A percentile compares a stretch with the other conserved stretches of the same genome.
These are phyloP conservation scores for Centropristis striata DNA, from an alignment of 2,113 vertebrate species.

Conservation along the genomic window DNA sequence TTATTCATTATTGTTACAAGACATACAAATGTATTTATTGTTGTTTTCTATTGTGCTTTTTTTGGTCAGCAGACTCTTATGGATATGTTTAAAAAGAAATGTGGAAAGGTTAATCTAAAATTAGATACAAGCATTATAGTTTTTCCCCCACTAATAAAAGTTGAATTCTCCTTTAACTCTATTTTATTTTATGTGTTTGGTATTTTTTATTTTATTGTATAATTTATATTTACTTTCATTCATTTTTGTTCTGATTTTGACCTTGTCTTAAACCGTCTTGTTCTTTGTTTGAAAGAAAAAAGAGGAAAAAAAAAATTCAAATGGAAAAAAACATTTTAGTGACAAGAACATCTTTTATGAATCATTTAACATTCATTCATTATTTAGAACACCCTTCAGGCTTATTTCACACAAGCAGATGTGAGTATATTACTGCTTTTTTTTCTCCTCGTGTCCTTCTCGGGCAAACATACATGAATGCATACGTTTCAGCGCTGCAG, in stretches of 20 bases:
- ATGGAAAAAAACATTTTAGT: not conserved
- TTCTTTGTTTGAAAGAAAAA: not conserved
- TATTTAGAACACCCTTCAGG: slow-evolving; percentile 1
- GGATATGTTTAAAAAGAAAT: no score
- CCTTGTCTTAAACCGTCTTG: not conserved
- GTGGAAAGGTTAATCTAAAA: not conserved
- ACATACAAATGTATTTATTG: no score
- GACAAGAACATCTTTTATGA: not conserved
- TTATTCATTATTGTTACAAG: no score
- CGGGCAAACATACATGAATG: not conserved
- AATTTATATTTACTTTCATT: not conserved
- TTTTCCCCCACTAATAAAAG: no score
- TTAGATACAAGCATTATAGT: not conserved
- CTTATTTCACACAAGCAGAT: not conserved
- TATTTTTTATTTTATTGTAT: not conserved
- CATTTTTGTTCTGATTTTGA: not conserved
- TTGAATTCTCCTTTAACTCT: not conserved
- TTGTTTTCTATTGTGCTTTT: no score
- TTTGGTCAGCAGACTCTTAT: no score
- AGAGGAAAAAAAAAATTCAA: not conserved
- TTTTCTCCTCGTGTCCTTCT: not conserved
- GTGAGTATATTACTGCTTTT: not conserved
- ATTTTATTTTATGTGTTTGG: not conserved
- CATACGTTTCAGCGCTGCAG: not conserved
- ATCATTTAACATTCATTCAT: slow-evolving; percentile 8